Percentiles rank a stretch among this genome's conserved stretches.
These are phyloP conservation scores for Tetropium fuscum DNA, from an alignment of 2,888 invertebrate species.

Conservation along the genomic window DNA sequence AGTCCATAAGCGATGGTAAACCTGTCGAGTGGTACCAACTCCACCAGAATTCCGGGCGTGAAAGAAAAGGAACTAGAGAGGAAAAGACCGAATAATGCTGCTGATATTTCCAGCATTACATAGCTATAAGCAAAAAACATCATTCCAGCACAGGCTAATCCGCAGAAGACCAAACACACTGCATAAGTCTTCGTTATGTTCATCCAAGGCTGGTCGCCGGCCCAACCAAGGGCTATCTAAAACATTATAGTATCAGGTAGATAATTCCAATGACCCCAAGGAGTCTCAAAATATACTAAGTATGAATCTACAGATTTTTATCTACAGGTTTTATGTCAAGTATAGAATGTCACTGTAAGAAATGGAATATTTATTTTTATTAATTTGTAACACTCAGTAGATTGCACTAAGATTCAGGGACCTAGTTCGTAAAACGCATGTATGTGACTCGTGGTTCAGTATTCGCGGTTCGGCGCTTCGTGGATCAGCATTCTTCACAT, in stretches of 20 bases:
- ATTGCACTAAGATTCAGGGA: too few species aligned
- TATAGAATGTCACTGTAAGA: too few species aligned
- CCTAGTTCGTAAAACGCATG: too few species aligned
- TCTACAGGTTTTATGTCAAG: too few species aligned
- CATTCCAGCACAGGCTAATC: constrained; percentile 73
- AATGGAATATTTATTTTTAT: too few species aligned
- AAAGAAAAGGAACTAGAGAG: constrained; percentile 94
- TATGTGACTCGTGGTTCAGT: too few species aligned
- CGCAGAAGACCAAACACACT: constrained; percentile 78
- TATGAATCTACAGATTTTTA: not conserved
- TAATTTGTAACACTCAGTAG: too few species aligned
- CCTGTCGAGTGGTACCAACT: constrained; percentile 88
- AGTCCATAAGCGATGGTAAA: constrained; percentile 95
- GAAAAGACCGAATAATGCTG: constrained; percentile 85
- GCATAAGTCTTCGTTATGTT: constrained; percentile 88
- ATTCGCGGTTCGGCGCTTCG: too few species aligned
- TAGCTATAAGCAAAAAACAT: constrained; percentile 64
- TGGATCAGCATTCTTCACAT: too few species aligned
- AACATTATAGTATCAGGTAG: too few species aligned
- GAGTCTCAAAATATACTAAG: too few species aligned
- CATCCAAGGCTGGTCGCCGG: constrained; percentile 82
- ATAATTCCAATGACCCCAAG: too few species aligned
- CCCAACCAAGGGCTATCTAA: constrained; percentile 86
- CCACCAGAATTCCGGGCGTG: constrained; percentile 90
- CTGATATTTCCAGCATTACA: constrained; percentile 59